phyloP scores from a whole-genome alignment of 2,113 vertebrate genomes.

The Tenebrosternarchus preto region DNA sequence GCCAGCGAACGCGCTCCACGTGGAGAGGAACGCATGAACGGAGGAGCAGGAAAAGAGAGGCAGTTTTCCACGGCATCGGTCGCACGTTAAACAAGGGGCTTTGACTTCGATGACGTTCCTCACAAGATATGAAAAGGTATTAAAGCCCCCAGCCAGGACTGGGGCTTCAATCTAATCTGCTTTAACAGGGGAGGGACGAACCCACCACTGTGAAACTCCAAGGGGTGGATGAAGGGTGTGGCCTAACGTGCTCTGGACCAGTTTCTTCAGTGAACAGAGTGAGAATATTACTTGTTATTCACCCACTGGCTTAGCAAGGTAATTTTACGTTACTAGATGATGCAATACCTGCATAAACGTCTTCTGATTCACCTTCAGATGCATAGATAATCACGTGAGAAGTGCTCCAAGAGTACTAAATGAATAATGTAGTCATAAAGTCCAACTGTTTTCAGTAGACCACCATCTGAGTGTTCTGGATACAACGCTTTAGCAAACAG shows the following conservation, averaged over 20 bases:
- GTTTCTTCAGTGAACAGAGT: not conserved
- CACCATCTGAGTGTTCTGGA: not conserved
- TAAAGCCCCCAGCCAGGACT: constrained; percentile 23
- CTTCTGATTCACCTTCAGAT: not conserved
- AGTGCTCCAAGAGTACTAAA: not conserved
- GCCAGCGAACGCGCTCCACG: too few relatives aligned
- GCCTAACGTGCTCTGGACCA: not conserved
- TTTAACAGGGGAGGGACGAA: constrained; percentile 40
- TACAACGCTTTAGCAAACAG: not conserved
- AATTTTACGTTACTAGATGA: not conserved
- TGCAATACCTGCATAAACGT: too few relatives aligned
- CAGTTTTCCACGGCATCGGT: not conserved
- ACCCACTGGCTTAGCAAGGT: not conserved
- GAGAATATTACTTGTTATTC: not conserved
- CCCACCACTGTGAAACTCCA: not conserved
- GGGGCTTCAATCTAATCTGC: constrained; percentile 38
- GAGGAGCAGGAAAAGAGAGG: too few relatives aligned
- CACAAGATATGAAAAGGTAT: constrained; percentile 26
- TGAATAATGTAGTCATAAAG: constrained; percentile 8
- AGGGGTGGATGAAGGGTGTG: constrained; percentile 2
- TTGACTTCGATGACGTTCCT: not conserved
- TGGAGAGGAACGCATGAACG: too few relatives aligned
- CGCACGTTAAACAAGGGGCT: not conserved
- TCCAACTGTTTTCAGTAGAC: not conserved
- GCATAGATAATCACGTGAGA: not conserved